Conservation (phyloP, 1,140 invertebrate species). For the Apis laboriosa region DNA sequence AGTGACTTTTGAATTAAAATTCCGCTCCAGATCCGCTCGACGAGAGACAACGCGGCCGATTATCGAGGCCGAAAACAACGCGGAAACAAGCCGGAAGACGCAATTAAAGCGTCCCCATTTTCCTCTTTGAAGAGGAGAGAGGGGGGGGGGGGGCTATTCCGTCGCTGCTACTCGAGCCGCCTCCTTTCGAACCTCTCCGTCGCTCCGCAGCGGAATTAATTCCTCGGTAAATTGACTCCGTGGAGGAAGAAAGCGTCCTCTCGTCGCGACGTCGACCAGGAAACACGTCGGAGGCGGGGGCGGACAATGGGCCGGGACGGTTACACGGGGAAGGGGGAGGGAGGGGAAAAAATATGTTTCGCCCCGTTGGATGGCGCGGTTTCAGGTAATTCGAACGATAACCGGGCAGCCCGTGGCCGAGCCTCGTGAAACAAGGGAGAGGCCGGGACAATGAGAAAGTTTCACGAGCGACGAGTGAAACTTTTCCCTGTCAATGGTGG, state of each 20-base stretch:
- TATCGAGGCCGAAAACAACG: constrained; percentile 4
- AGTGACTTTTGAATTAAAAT: not conserved
- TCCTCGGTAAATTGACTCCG: constrained; percentile 24
- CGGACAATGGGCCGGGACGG: constrained; percentile 6
- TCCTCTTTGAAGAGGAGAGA: constrained; percentile 3
- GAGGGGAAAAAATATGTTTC: constrained; percentile 9
- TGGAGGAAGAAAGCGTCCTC: not conserved
- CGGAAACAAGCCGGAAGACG: constrained; percentile 17
- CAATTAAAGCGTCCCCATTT: constrained; percentile 17
- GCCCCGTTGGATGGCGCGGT: not conserved
- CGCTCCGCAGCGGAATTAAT: constrained; percentile 1
- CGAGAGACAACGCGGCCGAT: not conserved
- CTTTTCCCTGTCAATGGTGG: constrained; percentile 27
- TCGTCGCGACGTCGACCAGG: constrained; percentile 19
- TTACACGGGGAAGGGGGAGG: not conserved
- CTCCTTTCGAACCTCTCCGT: not conserved
- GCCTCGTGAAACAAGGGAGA: constrained; percentile 26
- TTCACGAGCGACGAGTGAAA: constrained; percentile 38
- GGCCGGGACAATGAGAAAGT: constrained; percentile 43
- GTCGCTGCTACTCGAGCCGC: not conserved
- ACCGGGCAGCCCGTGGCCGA: constrained; percentile 14
- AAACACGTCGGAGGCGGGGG: not conserved
- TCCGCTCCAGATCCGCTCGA: not conserved
- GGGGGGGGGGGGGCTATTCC: not conserved
- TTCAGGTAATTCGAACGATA: constrained; percentile 35